A percentile compares a stretch with the other conserved stretches of the same genome.
Evolutionary conservation across 2,888 invertebrate species (phyloP).

Genomic region (Aradus depressus): DNA sequence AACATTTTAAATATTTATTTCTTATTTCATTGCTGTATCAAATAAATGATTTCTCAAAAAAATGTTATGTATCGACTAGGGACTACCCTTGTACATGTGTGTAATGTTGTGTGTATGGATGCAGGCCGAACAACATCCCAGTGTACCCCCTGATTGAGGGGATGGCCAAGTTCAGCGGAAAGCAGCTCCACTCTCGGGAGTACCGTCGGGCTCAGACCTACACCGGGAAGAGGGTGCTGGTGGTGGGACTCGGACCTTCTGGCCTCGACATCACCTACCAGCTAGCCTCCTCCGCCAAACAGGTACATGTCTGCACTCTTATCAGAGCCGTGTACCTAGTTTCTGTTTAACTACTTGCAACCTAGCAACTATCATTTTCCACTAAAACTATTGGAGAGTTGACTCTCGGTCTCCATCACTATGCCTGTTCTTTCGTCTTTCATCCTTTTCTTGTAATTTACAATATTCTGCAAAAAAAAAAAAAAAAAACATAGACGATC

Average conservation of each 20-base stretch:
- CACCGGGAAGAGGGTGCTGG: constrained; percentile 46
- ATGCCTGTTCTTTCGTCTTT: no score
- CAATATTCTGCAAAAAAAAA: no score
- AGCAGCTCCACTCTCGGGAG: constrained; percentile 58
- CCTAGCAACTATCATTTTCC: no score
- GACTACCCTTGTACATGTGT: neutral
- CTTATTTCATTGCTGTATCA: no score
- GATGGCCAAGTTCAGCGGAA: constrained; percentile 44
- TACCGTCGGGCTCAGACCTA: constrained; percentile 55
- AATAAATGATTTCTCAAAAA: no score
- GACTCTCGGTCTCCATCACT: no score
- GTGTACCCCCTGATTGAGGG: constrained; percentile 40
- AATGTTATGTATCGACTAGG: no score
- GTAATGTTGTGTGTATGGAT: constrained; percentile 4
- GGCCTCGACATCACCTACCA: constrained; percentile 62
- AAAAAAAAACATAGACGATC: no score
- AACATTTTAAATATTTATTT: neutral
- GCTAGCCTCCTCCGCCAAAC: constrained; percentile 48
- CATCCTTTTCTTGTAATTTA: no score
- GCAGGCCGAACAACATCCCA: constrained; percentile 31
- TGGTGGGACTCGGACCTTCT: constrained; percentile 62
- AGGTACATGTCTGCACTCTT: constrained; percentile 39
- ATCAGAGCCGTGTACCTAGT: no score
- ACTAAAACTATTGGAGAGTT: no score
- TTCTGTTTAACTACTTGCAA: no score